These are phyloP conservation scores for Stenolophus ochropezus DNA, from an alignment of 2,888 invertebrate genomes.

Conservation along the genomic window DNA sequence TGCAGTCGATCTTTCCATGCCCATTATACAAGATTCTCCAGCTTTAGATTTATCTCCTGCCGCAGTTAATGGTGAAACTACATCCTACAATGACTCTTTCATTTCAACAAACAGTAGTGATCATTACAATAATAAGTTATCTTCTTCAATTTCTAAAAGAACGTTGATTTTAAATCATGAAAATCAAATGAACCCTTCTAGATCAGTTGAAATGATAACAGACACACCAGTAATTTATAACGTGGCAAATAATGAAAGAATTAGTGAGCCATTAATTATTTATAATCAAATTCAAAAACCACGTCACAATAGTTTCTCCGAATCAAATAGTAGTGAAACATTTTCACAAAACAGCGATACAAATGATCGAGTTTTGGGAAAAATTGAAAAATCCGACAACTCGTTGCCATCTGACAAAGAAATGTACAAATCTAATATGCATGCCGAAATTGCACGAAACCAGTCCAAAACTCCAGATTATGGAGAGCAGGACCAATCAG, in stretches of 20 bases:
- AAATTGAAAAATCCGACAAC: constrained; percentile 38
- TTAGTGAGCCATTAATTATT: constrained; percentile 41
- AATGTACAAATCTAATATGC: constrained; percentile 28
- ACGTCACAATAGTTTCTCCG: constrained; percentile 56
- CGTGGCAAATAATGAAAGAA: constrained; percentile 16
- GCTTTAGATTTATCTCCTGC: constrained; percentile 48
- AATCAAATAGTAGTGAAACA: constrained; percentile 57
- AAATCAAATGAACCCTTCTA: constrained; percentile 24
- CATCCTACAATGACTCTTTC: constrained; percentile 42
- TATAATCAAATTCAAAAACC: constrained; percentile 47
- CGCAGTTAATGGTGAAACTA: constrained; percentile 10
- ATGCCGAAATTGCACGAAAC: constrained; percentile 22
- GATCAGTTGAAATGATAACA: constrained; percentile 32
- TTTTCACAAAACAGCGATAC: constrained; percentile 58
- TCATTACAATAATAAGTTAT: constrained; percentile 16
- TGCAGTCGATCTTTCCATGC: constrained; percentile 39
- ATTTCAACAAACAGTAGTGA: constrained; percentile 32
- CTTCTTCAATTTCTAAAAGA: neutral
- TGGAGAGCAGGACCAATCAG: constrained; percentile 70
- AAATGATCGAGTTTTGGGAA: constrained; percentile 47
- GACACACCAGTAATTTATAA: constrained; percentile 34
- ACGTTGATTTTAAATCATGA: constrained; percentile 43
- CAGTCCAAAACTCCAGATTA: constrained; percentile 39
- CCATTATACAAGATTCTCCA: neutral
- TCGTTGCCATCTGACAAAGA: constrained; percentile 40